Conservation (phyloP, 2,888 invertebrate species). For the Tupiocoris notatus region DNA sequence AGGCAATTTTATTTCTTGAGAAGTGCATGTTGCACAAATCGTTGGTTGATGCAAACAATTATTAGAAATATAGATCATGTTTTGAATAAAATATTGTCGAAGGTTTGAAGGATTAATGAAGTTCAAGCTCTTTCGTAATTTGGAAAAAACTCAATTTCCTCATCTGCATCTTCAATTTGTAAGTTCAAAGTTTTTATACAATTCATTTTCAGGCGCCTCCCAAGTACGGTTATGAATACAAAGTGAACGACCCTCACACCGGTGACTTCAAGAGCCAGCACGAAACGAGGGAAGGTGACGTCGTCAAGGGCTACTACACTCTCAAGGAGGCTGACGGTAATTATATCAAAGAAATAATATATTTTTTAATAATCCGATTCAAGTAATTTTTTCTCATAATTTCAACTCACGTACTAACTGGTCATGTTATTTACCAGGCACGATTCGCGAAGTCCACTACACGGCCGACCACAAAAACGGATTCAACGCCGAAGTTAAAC, state of each 20-base stretch:
- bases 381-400: conserved; percentile 53
- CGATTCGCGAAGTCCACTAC: conserved; percentile 50
- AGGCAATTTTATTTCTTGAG: too few relatives aligned
- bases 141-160: too few relatives aligned
- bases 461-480: conserved; percentile 50
- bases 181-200: too few relatives aligned
- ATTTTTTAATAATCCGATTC: too few relatives aligned
- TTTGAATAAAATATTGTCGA: too few relatives aligned
- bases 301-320: conserved; percentile 37
- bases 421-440: too few relatives aligned
- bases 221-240: conserved; percentile 47
- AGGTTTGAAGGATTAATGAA: too few relatives aligned
- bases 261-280: conserved; percentile 47
- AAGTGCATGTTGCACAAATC: too few relatives aligned
- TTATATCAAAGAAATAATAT: neutral
- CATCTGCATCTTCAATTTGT: too few relatives aligned
- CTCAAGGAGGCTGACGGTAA: conserved; percentile 39
- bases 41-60: too few relatives aligned
- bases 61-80: too few relatives aligned
- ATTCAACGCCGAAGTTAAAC: conserved; percentile 51
- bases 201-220: conserved; percentile 44
- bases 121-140: too few relatives aligned
- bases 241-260: conserved; percentile 48
- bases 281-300: conserved; percentile 46
- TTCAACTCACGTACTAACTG: conserved; percentile 49